These are phyloP conservation scores for Olivierus martensii DNA, from an alignment of 1,140 invertebrate genomes.

Conservation along the genomic window DNA sequence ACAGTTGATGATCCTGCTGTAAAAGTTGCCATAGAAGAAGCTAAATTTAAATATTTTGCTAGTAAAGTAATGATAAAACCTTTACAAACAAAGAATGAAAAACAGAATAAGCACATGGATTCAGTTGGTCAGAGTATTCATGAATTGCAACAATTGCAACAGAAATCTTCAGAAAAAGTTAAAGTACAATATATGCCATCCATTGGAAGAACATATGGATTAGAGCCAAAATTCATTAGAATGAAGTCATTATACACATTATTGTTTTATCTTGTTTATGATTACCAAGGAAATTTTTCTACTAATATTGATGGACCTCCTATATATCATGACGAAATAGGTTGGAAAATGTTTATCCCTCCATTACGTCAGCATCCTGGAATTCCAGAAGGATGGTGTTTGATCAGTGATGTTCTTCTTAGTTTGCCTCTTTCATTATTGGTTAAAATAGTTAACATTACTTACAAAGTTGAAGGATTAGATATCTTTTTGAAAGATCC, in stretches of 20 bases:
- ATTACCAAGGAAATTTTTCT: constrained; percentile 29
- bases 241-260: constrained; percentile 50
- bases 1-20: constrained; percentile 38
- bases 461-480: constrained; percentile 42
- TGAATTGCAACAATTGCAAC: neutral
- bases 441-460: constrained; percentile 47
- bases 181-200: constrained; percentile 10
- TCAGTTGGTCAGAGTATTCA: neutral
- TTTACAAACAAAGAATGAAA: neutral
- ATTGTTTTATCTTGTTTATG: constrained; percentile 50
- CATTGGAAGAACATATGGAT: constrained; percentile 32
- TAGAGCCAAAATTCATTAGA: constrained; percentile 50
- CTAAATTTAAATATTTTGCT: constrained; percentile 42
- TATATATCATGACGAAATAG: constrained; percentile 30
- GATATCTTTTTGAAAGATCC: constrained; percentile 49
- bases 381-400: constrained; percentile 53
- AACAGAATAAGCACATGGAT: constrained; percentile 1
- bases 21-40: constrained; percentile 42
- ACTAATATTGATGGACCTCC: constrained; percentile 20
- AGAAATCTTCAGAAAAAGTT: neutral
- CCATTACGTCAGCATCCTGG: constrained; percentile 44
- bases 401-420: constrained; percentile 53
- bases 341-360: constrained; percentile 61
- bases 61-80: neutral
- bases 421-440: constrained; percentile 57